Conservation (phyloP, 2,113 vertebrate species). For the Calyptommatus sinebrachiatus region DNA sequence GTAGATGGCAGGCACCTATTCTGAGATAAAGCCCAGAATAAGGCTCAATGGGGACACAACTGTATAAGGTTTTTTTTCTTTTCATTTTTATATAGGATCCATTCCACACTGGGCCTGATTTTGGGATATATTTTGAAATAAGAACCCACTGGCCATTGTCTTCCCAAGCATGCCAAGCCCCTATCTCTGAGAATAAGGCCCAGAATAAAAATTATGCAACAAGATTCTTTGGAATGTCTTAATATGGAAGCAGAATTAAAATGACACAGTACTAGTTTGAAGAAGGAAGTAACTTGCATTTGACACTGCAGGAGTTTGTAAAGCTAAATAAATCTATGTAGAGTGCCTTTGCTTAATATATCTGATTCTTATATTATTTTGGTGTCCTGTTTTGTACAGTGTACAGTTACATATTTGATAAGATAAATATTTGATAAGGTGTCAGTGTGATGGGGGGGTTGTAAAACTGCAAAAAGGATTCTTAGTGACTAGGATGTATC, state of each 20-base stretch:
- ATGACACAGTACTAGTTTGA: not conserved
- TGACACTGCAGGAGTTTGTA: not conserved
- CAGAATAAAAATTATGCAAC: not conserved
- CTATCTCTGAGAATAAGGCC: no score
- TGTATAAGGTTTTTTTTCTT: not conserved
- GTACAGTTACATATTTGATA: not conserved
- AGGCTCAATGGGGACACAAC: no score
- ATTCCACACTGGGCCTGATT: not conserved
- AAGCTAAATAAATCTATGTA: constrained; percentile 43
- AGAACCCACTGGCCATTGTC: no score
- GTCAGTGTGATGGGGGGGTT: not conserved
- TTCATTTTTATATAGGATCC: not conserved
- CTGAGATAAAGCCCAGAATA: no score
- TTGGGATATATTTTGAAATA: no score
- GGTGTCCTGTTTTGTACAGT: not conserved
- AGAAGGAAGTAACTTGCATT: not conserved
- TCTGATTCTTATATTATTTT: not conserved
- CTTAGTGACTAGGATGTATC: not conserved
- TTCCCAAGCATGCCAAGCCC: no score
- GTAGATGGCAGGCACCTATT: no score
- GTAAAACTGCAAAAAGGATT: not conserved
- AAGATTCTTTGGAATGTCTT: not conserved
- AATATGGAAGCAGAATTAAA: not conserved
- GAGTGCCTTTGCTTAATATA: constrained; percentile 26
- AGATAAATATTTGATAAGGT: not conserved